These are phyloP conservation scores for Papio anubis DNA, from an alignment of 2,113 vertebrate species.

Conservation along the genomic window DNA sequence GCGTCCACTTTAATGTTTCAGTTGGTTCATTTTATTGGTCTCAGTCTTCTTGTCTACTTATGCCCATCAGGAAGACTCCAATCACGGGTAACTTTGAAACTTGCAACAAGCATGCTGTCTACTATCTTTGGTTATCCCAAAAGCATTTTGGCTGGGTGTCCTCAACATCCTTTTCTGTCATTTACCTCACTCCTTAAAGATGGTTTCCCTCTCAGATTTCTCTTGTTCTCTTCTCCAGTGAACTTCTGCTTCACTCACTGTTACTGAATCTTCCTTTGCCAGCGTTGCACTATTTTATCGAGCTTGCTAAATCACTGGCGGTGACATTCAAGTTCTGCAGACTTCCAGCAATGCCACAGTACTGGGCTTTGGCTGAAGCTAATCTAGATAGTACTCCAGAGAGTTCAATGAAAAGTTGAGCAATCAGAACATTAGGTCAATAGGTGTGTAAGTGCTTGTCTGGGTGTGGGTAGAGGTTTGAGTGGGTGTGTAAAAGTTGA, in stretches of 20 bases:
- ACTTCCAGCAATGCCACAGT: background rate
- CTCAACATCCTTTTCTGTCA: background rate
- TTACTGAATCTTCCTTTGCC: background rate
- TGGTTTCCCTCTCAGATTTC: background rate
- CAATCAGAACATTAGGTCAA: background rate
- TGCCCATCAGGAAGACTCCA: background rate
- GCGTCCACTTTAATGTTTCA: background rate
- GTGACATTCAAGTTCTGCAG: background rate
- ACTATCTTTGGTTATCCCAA: background rate
- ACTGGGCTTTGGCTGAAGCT: background rate
- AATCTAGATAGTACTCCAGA: background rate
- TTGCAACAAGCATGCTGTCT: background rate
- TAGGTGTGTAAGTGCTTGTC: fast-evolving
- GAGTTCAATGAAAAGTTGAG: background rate
- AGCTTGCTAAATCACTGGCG: background rate
- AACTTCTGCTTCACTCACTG: background rate
- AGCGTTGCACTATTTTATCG: background rate
- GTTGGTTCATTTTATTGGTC: background rate
- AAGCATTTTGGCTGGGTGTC: background rate
- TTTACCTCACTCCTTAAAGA: background rate
- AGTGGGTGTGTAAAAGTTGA: background rate
- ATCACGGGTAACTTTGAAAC: background rate
- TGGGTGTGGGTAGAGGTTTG: background rate
- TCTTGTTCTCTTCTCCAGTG: background rate
- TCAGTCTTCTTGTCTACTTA: background rate